Evolutionary conservation across 2,113 vertebrate species (phyloP), one percentile per base, ranked within the genome.

Genomic region (Lycaon pictus): DNA sequence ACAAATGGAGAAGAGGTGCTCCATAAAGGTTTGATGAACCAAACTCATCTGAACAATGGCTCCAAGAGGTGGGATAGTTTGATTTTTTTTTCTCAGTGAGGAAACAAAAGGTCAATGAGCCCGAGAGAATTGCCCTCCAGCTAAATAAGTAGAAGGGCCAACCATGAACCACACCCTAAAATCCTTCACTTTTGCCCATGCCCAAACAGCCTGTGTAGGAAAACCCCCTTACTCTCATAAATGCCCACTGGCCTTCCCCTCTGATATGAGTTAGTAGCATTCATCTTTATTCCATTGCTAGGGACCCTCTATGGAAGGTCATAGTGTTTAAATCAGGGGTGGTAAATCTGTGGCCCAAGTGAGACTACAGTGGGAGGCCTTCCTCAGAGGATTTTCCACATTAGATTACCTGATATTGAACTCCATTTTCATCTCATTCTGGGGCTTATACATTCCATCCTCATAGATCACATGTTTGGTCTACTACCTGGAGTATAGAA

Each of bases 61-160:
- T 20, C 11, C 13, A 79, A 60, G 23, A 62, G 11, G 11, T 63
- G n/a, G 71, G 3, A 58, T 72, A 60, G 25, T 74, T 93, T 92
- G 29, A 32, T 53, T 90, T 90, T 74, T 74, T 77, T 93, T 76
- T 29, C 37, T 60, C 72, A 11, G 32, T 51, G 51, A 96, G 20
- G 22, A 93, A 84, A 96, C 62, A 71, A 95, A 93, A 93, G 32
- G 89, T 93, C 55, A 80, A 82, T 80, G 43, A 56, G 37, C 60
- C 4, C 43, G 56, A 71, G 16, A 69, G 12, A 77, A 35, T 90
- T 74, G 43, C 15, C 79, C 62, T 93, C 32, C 11, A 82, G 63
- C 48, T 88, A 71, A 86, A 32, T 69, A 92, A 65, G n/a, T 37
- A 35, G n/a, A 90, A 81, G n/a, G 27, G 11, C 29, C 25, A 51